Conservation (phyloP, 2,888 invertebrate genomes). For the Perdita meconis region DNA sequence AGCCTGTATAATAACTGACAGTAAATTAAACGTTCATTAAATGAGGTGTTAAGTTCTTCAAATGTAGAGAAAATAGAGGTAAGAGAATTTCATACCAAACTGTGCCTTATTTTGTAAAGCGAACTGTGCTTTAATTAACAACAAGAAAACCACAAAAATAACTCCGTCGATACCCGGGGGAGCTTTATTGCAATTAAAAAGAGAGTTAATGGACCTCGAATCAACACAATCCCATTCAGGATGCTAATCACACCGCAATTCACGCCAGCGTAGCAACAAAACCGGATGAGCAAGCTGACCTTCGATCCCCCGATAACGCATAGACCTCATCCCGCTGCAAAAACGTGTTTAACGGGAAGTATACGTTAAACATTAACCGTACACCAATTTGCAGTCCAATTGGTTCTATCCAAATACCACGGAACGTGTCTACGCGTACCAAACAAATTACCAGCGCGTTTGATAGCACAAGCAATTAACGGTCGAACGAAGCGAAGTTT, state of each 20-base stretch:
- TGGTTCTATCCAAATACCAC: background rate
- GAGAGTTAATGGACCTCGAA: background rate
- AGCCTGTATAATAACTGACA: too few species aligned
- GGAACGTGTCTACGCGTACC: background rate
- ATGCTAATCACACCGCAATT: background rate
- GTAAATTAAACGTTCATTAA: too few species aligned
- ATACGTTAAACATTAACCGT: background rate
- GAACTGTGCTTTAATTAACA: too few species aligned
- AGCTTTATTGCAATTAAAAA: background rate
- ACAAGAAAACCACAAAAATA: too few species aligned
- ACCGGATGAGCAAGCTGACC: background rate
- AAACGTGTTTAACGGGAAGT: background rate
- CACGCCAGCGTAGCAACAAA: background rate
- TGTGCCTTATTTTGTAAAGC: too few species aligned
- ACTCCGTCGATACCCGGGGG: too few species aligned
- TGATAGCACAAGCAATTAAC: background rate
- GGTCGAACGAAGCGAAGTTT: background rate
- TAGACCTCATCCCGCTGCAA: too few species aligned
- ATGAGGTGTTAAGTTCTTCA: too few species aligned
- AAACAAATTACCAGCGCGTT: background rate
- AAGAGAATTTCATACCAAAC: too few species aligned
- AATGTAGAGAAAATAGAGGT: too few species aligned
- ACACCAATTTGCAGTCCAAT: background rate
- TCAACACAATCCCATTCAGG: constrained; percentile 1
- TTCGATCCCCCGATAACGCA: too few species aligned